Evolutionary conservation across 2,797 vertebrate genomes (phyloP), one percentile per base, ranked within the genome.

Genomic region (Arnoldichthys spilopterus): DNA sequence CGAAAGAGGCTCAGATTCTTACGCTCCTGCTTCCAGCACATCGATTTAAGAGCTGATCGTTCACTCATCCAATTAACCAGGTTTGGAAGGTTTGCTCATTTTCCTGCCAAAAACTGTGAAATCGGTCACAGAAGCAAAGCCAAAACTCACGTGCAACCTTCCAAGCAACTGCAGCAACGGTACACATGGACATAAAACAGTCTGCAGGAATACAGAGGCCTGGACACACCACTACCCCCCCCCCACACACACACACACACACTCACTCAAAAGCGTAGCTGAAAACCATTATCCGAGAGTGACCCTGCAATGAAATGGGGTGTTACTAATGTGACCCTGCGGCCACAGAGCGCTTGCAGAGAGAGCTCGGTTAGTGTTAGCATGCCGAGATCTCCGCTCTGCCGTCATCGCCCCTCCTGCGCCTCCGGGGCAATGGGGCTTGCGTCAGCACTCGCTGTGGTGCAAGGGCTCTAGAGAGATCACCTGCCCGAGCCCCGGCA

Each of bases 391-490:
- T 74, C 56, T 80, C 40, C 53, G 51, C 53, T 71, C 72, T 81
- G 76, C 37, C 54, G 56, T 78, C 76, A 79, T 79, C 66, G 84
- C 86, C 88, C 88, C 88, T 86, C 67, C 79, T 83, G 85, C 85
- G n/a, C 62, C 72, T 68, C 74, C 24, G 51, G 74, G 84, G 80
- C 86, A 86, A 78, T 58, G 71, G 78, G 58, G 84, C 87, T 92
- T 92, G 86, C 89, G 82, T 91, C 91, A 92, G 82, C 88, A 79
- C 90, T 89, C 89, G 87, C 87, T 81, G 87, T 87, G 90, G 86
- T 87, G 84, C 82, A 81, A 72, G 74, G 75, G 84, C 87, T 86
- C 90, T 75, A 77, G 90, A 90, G 90, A 92, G 89, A 91, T 91
- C 86, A 91, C 90, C 90, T 90, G 87, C 87, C 75, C 86, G 83